Percentiles rank a stretch among this genome's conserved stretches.
phyloP scores from a whole-genome alignment of 2,797 vertebrate species.

The Triplophysa yarkandensis region DNA sequence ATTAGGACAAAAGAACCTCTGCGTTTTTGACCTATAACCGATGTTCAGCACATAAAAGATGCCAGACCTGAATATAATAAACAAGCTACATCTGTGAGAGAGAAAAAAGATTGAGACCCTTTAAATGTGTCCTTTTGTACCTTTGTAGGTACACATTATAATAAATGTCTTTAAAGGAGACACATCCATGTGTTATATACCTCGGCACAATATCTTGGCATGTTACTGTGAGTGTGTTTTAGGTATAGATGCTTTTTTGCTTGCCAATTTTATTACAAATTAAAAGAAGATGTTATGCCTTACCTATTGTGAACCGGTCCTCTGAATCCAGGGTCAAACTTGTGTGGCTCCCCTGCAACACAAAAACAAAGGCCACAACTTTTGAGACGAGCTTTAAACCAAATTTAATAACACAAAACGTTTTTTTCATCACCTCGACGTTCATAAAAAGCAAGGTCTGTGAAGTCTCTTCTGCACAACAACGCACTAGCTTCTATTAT shows the following conservation, averaged over 20 bases:
- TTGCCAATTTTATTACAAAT: neutral
- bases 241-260: too few species aligned
- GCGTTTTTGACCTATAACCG: neutral
- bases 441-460: neutral
- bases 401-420: neutral
- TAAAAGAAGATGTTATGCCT: neutral
- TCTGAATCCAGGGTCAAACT: slow-evolving; percentile 90
- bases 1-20: neutral
- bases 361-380: slow-evolving; percentile 51
- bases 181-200: too few species aligned
- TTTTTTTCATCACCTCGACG: neutral
- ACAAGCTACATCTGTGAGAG: too few species aligned
- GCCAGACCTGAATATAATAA: neutral
- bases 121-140: too few species aligned
- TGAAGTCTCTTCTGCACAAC: too few species aligned
- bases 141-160: too few species aligned
- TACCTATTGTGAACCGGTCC: slow-evolving; percentile 92
- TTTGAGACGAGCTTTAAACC: neutral
- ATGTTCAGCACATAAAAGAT: neutral
- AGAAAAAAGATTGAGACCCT: too few species aligned
- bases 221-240: too few species aligned
- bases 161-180: too few species aligned
- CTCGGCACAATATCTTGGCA: too few species aligned
- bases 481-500: too few species aligned
- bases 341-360: slow-evolving; percentile 87